Conservation (phyloP, 2,797 vertebrate species). For the Macrochelys suwanniensis region DNA sequence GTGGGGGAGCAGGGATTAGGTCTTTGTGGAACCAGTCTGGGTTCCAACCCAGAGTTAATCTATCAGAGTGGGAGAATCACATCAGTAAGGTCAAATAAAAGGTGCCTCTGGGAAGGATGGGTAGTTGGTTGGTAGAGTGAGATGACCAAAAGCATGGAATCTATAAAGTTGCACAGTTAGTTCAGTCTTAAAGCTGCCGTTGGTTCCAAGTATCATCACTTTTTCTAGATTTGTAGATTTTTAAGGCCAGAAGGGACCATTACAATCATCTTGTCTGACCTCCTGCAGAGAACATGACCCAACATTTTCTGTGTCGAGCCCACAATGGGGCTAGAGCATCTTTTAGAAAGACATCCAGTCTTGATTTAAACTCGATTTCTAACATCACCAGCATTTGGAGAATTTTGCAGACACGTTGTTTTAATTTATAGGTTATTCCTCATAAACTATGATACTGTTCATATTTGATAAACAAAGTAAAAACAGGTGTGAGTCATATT, state of each 20-base stretch:
- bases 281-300: background rate
- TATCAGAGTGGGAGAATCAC: background rate
- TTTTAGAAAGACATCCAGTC: background rate
- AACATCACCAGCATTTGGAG: background rate
- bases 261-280: background rate
- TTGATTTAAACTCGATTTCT: conserved; percentile 2
- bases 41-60: background rate
- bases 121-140: fast-evolving
- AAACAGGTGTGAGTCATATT: background rate
- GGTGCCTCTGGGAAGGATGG: background rate
- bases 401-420: background rate
- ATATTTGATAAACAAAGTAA: background rate
- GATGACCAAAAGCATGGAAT: fast-evolving
- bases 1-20: background rate
- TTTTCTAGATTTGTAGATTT: background rate
- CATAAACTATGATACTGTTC: background rate
- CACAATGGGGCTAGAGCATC: background rate
- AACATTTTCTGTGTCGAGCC: background rate
- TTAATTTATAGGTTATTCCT: too few species aligned
- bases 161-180: background rate
- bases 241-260: background rate
- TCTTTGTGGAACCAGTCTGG: background rate
- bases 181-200: background rate
- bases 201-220: background rate
- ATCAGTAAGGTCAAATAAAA: background rate